Base-by-base conservation (phyloP, 2,888 invertebrate genomes). In the Cheilosia pagana region DNA sequence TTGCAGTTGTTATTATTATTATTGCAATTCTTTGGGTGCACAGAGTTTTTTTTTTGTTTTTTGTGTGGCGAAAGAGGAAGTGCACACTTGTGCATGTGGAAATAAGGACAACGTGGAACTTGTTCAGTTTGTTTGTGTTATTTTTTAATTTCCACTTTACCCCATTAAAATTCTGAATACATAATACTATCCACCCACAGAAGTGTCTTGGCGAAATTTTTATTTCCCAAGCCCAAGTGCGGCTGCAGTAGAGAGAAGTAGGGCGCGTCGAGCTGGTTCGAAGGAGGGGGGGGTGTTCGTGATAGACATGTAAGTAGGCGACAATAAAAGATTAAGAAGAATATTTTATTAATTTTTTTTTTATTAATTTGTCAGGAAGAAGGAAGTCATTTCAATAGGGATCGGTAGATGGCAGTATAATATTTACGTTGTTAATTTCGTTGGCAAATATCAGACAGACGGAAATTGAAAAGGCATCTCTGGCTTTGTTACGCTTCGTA, bases 101-200 rank as follows among this genome's bases (percentile, higher is more conserved):
- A 82, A 78, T 82, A 62, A 74, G 63, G 68, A 83, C 78, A 78
- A 57, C 63, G 41, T 63, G 55, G 82, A 57, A 57, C 53, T 70
- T 63, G 83, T 63, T 63, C 76, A 45, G 79, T 68, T 74, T 79
- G 79, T 67, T 79, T 75, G 63, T 83, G 65, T 83, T 83, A 70
- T 83, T 83, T 83, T 83, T 79, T 78, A 83, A 83, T 83, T 83
- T 83, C 79, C 83, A 83, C 83, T 79, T 79, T 83, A 83, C 70
- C 79, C 83, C 63, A 75, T 83, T 83, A 79, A 83, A 83, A 83
- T 83, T 79, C 74, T 16, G 79, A 83, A 65, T 83, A 70, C 74
- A 83, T 83, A 83, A 83, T 79, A 70, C 74, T 52, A 78, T 74
- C 62, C 55, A 53, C 14, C 50, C 39, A 55, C 31, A 6, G 3